Evolutionary conservation across 2,797 vertebrate genomes (phyloP).

Genomic region (Arrhamphus sclerolepis): DNA sequence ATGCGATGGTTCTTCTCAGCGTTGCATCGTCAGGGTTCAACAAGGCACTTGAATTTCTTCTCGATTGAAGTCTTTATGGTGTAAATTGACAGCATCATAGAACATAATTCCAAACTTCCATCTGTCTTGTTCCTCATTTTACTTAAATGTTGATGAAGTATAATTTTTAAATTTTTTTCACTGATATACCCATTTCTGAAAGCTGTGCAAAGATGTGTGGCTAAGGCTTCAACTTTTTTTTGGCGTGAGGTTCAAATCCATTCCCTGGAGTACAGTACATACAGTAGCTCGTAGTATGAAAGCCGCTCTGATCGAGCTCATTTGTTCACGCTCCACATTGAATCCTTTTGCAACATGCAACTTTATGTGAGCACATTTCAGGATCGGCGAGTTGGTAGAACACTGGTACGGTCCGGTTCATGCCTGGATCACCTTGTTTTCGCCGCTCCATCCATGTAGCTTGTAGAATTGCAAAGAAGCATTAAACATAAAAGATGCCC

Average conservation of each 20-base stretch:
- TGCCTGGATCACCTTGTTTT: too few relatives aligned
- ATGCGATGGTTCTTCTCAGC: constrained; percentile 3
- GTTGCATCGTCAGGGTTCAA: constrained; percentile 17
- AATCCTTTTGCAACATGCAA: too few relatives aligned
- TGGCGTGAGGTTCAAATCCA: background rate
- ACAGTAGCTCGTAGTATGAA: background rate
- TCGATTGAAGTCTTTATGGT: background rate
- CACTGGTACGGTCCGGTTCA: too few relatives aligned
- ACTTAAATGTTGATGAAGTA: constrained; percentile 28
- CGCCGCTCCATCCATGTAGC: too few relatives aligned
- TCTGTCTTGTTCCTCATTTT: constrained; percentile 18
- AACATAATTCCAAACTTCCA: background rate
- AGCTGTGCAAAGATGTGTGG: constrained; percentile 34
- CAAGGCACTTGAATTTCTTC: background rate
- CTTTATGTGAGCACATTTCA: too few relatives aligned
- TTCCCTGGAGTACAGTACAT: background rate
- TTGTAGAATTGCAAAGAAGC: background rate
- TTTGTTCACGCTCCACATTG: too few relatives aligned
- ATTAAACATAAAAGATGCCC: background rate
- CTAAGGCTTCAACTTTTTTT: constrained; percentile 24
- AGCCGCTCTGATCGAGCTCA: too few relatives aligned
- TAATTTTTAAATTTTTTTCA: constrained; percentile 13
- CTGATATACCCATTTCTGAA: constrained; percentile 39
- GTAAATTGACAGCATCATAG: constrained; percentile 6
- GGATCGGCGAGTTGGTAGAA: too few relatives aligned